Conservation (phyloP, 2,888 invertebrate species). For the Lypha dubia region DNA sequence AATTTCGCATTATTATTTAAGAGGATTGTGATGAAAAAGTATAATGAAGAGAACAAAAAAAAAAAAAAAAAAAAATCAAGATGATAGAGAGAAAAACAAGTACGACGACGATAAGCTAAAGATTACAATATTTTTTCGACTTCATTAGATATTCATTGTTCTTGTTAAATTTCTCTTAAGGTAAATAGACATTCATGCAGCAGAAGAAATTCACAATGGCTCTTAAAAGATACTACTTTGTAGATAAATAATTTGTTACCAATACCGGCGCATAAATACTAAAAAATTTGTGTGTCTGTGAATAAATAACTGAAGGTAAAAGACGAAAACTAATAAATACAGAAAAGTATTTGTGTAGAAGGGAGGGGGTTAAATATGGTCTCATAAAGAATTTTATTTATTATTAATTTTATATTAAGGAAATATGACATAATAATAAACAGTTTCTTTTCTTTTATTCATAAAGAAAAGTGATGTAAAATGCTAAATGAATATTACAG, state of each 20-base stretch:
- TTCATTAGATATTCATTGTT: conserved; percentile 58
- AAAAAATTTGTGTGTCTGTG: neutral
- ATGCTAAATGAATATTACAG: neutral
- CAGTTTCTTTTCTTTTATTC: neutral
- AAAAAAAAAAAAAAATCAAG: neutral
- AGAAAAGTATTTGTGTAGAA: neutral
- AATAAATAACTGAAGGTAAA: too few relatives aligned
- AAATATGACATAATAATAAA: neutral
- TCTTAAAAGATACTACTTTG: conserved; percentile 19
- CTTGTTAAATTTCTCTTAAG: conserved; percentile 2
- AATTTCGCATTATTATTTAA: conserved; percentile 38
- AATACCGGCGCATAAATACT: neutral
- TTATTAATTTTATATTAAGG: neutral
- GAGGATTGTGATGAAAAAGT: conserved; percentile 22
- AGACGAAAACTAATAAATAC: neutral
- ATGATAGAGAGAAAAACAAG: neutral
- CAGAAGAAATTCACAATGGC: conserved; percentile 9
- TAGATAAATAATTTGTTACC: neutral
- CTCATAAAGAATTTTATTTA: neutral
- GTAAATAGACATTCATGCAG: neutral
- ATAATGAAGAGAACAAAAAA: neutral
- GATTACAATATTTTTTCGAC: conserved; percentile 29
- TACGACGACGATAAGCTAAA: conserved; percentile 7
- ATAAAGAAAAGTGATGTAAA: neutral
- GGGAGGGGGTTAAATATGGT: neutral